Conservation (phyloP, 2,888 invertebrate species). For the Sphaerophoria taeniata region DNA sequence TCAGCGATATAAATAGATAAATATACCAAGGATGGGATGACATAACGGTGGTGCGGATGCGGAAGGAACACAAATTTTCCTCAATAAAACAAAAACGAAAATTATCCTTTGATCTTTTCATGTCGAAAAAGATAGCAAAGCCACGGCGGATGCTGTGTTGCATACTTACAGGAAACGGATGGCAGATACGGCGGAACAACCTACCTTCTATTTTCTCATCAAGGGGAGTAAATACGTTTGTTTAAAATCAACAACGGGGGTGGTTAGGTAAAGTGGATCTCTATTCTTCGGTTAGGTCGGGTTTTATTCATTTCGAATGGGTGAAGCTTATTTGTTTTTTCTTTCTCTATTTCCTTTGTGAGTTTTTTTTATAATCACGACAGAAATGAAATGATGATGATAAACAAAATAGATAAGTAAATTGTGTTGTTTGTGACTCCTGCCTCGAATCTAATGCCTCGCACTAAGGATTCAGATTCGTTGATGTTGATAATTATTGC, state of each 20-base stretch:
- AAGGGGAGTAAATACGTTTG: constrained; percentile 66
- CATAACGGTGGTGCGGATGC: neutral
- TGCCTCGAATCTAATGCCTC: too few relatives aligned
- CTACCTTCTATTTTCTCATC: constrained; percentile 36
- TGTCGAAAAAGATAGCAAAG: constrained; percentile 29
- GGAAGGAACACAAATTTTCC: constrained; percentile 35
- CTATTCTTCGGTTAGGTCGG: too few relatives aligned
- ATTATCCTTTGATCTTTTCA: constrained; percentile 68
- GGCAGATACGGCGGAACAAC: neutral
- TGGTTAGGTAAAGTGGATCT: too few relatives aligned
- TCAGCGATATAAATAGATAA: too few relatives aligned
- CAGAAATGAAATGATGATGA: constrained; percentile 51
- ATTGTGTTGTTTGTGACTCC: constrained; percentile 17
- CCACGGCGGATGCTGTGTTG: constrained; percentile 8
- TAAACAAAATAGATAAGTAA: constrained; percentile 61
- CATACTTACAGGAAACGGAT: constrained; percentile 39
- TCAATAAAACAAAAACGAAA: constrained; percentile 58
- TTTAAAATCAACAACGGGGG: too few relatives aligned
- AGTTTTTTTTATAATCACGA: constrained; percentile 46
- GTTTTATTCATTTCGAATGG: too few relatives aligned
- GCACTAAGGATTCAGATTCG: constrained; percentile 5
- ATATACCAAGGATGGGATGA: too few relatives aligned
- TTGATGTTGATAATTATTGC: constrained; percentile 28
- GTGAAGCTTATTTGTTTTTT: constrained; percentile 60
- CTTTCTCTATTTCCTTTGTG: constrained; percentile 38